These are phyloP conservation scores for Parauchenoglanis ngamensis DNA, from an alignment of 2,797 vertebrate genomes.

Conservation along the genomic window DNA sequence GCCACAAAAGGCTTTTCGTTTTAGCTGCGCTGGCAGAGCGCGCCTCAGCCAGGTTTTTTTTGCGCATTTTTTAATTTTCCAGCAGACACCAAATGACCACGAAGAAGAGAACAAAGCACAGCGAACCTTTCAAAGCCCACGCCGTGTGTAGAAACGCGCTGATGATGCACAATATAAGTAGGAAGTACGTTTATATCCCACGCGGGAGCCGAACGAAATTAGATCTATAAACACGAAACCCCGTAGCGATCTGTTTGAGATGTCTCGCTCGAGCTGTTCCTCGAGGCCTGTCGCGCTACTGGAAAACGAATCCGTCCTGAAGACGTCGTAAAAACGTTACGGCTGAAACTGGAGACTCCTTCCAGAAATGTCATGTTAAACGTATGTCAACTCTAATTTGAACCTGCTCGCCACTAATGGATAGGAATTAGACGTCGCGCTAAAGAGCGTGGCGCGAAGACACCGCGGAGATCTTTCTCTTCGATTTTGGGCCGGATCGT, in stretches of 20 bases:
- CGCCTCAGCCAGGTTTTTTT: constrained; percentile 65
- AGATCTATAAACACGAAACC: not conserved
- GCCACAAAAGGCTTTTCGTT: constrained; percentile 85
- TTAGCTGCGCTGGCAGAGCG: constrained; percentile 86
- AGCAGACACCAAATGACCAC: constrained; percentile 69
- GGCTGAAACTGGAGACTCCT: not conserved
- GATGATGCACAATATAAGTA: not conserved
- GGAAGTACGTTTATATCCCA: not conserved
- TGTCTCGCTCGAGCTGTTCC: not conserved
- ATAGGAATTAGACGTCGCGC: too few species aligned
- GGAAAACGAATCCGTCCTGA: not conserved
- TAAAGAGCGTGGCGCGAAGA: too few species aligned
- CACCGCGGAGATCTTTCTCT: too few species aligned
- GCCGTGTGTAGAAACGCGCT: not conserved
- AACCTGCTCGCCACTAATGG: too few species aligned
- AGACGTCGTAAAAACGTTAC: not conserved
- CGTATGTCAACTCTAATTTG: too few species aligned
- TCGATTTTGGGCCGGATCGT: too few species aligned
- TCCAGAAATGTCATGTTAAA: not conserved
- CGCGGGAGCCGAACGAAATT: not conserved
- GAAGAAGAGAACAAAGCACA: not conserved
- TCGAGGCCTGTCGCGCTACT: too few species aligned
- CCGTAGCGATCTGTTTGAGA: not conserved
- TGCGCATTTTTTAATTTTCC: constrained; percentile 84
- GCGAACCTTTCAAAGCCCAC: not conserved